Evolutionary conservation across 2,888 invertebrate genomes (phyloP).

Genomic region (Melieria crassipennis): DNA sequence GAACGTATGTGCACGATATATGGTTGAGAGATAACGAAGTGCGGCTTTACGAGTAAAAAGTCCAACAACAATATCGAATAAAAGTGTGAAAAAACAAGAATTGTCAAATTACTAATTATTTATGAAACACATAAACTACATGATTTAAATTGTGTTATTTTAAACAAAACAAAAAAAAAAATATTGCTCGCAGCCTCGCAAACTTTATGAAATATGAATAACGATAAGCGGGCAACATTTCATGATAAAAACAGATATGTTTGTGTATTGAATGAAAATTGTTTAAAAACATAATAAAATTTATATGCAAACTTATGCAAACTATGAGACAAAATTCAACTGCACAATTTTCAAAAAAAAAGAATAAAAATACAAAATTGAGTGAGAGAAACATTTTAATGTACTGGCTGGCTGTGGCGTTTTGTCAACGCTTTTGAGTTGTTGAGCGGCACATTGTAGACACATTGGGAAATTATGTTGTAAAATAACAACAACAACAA

Average conservation of each 20-base stretch:
- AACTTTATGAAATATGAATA: not conserved
- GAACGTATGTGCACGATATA: slow-evolving; percentile 9
- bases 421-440: not conserved
- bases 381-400: too few species aligned
- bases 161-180: not conserved
- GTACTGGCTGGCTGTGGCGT: too few species aligned
- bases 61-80: not conserved
- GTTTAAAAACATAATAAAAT: too few species aligned
- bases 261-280: not conserved
- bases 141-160: slow-evolving; percentile 23
- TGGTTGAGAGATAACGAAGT: slow-evolving; percentile 13
- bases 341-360: not conserved
- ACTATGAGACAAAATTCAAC: not conserved
- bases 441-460: slow-evolving; percentile 14
- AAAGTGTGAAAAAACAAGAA: not conserved
- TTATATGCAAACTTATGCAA: not conserved
- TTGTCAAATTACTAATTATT: slow-evolving; percentile 33
- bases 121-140: slow-evolving; percentile 27
- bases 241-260: not conserved
- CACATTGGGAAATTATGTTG: slow-evolving; percentile 10
- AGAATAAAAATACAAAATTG: not conserved
- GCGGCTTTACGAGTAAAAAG: not conserved
- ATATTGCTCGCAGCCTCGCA: not conserved
- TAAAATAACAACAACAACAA: not conserved
- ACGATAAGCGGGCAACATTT: not conserved